Percentiles rank a stretch among this genome's conserved stretches.
Evolutionary conservation across 2,888 invertebrate species (phyloP).

Genomic region (Andrena haemorrhoa): DNA sequence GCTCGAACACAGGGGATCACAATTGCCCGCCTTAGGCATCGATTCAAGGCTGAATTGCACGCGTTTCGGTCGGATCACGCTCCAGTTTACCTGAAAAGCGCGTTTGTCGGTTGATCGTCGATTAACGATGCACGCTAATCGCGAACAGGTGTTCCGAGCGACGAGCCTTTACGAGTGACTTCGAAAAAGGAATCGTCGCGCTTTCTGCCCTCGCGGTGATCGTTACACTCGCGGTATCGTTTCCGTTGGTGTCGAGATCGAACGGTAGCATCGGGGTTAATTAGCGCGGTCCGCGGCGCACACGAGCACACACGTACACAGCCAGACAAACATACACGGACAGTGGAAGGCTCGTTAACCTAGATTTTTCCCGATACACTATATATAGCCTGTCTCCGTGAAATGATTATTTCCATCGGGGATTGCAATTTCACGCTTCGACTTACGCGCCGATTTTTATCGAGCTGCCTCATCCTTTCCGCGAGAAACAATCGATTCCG

Average conservation of each 20-base stretch:
- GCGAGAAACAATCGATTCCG: not conserved
- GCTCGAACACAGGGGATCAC: conserved; percentile 1
- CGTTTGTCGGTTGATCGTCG: conserved; percentile 27
- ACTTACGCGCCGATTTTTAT: conserved; percentile 41
- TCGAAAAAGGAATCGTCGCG: conserved; percentile 63
- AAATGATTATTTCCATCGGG: conserved; percentile 53
- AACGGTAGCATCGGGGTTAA: conserved; percentile 70
- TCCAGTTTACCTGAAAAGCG: conserved; percentile 13
- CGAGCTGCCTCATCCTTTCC: not conserved
- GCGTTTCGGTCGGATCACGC: conserved; percentile 14
- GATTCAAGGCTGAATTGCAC: conserved; percentile 38
- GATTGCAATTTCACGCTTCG: conserved; percentile 49
- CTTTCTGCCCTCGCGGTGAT: conserved; percentile 61
- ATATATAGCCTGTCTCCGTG: conserved; percentile 46
- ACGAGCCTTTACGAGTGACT: conserved; percentile 28
- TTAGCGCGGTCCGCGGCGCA: conserved; percentile 59
- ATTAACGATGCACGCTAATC: conserved; percentile 65
- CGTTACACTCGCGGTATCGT: conserved; percentile 68
- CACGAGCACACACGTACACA: not conserved
- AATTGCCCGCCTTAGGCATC: conserved; percentile 26
- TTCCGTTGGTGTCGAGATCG: conserved; percentile 68
- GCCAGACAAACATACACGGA: not conserved
- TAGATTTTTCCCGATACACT: conserved; percentile 67
- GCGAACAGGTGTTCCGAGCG: conserved; percentile 59
- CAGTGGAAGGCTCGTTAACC: conserved; percentile 64